phyloP scores from a whole-genome alignment of 2,113 vertebrate genomes.

The Loxodonta africana region DNA sequence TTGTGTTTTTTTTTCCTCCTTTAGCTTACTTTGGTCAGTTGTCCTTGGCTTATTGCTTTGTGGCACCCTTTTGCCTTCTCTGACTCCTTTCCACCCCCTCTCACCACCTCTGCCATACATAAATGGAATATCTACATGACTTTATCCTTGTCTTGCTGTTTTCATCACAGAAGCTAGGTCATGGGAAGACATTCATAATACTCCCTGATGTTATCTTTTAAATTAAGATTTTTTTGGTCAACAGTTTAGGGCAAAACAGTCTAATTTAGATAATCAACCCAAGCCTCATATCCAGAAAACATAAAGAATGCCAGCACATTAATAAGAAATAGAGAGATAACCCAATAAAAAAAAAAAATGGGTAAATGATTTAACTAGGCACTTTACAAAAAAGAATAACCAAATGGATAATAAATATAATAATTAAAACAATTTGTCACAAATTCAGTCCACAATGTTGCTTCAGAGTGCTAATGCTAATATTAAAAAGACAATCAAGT shows the following conservation, averaged over 20 bases:
- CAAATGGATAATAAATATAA: background rate
- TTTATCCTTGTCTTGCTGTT: background rate
- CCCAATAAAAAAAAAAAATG: background rate
- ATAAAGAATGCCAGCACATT: background rate
- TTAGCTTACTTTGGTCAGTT: background rate
- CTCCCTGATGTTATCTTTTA: background rate
- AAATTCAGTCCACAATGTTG: background rate
- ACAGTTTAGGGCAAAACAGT: background rate
- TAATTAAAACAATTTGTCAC: background rate
- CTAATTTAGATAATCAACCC: background rate
- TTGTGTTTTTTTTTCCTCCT: background rate
- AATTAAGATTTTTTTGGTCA: background rate
- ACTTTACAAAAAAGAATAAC: background rate
- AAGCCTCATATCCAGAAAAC: background rate
- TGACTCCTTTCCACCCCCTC: background rate
- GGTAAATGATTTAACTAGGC: background rate
- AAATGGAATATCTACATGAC: background rate
- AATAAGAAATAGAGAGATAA: background rate
- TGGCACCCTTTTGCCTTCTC: background rate
- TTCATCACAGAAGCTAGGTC: background rate
- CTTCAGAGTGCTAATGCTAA: background rate
- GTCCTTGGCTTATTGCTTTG: background rate
- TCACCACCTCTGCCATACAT: background rate
- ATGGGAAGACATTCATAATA: background rate
- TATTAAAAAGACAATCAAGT: background rate